These are phyloP conservation scores for Bujurquina vittata DNA, from an alignment of 2,113 vertebrate species.

Conservation along the genomic window DNA sequence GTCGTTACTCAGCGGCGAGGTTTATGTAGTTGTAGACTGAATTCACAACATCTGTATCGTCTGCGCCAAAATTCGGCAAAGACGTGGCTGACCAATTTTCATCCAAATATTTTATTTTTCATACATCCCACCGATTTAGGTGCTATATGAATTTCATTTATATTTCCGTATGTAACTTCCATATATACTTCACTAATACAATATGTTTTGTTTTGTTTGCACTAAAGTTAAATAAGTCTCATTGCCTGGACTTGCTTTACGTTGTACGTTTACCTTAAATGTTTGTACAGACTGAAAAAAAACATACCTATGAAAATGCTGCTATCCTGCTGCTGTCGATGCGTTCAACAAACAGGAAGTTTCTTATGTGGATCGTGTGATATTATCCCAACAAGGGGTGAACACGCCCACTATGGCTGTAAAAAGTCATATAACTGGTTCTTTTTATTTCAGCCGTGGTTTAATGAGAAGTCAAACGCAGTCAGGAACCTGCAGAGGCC, in stretches of 20 bases:
- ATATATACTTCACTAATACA: not conserved
- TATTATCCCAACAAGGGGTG: not conserved
- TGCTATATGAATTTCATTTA: not conserved
- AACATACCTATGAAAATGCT: not conserved
- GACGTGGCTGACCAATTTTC: not conserved
- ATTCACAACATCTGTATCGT: not conserved
- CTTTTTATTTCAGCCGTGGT: not conserved
- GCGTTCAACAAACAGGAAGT: not conserved
- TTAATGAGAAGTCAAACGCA: not conserved
- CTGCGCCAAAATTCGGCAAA: not conserved
- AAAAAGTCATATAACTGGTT: not conserved
- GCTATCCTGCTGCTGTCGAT: not conserved
- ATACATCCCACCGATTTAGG: too few relatives aligned
- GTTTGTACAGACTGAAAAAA: not conserved
- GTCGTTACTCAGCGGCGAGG: not conserved
- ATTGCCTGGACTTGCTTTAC: not conserved
- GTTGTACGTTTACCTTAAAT: not conserved
- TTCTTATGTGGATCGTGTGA: not conserved
- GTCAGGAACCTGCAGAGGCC: not conserved
- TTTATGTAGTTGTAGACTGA: not conserved
- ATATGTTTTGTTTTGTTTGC: not conserved
- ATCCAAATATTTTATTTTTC: not conserved
- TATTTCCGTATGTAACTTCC: not conserved
- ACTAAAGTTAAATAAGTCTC: not conserved
- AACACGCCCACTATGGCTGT: not conserved